Evolutionary conservation across 1,140 invertebrate species (phyloP).

Genomic region (Semibalanus balanoides): DNA sequence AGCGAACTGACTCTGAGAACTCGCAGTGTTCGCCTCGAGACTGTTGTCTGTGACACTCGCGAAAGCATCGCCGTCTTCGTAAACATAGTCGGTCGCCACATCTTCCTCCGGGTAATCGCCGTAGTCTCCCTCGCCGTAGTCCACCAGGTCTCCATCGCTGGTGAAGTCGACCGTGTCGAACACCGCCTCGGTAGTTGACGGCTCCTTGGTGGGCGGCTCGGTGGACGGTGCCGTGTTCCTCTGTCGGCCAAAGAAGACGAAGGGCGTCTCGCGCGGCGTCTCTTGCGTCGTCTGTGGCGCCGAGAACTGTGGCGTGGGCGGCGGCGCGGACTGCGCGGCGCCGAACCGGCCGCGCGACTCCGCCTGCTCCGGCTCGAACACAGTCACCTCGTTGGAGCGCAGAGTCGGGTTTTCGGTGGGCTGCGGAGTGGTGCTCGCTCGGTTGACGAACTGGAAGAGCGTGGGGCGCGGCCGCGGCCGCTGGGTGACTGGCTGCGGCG

Average conservation of each 20-base stretch:
- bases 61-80: not conserved
- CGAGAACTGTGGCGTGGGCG: not conserved
- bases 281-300: not conserved
- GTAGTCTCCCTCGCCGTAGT: not conserved
- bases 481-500: not conserved
- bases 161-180: not conserved
- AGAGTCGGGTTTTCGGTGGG: not conserved
- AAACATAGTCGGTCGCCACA: not conserved
- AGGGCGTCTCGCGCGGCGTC: not conserved
- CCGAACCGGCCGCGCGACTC: not conserved
- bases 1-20: not conserved
- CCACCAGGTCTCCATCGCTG: not conserved
- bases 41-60: not conserved
- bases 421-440: not conserved
- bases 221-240: slow-evolving; percentile 10
- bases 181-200: not conserved
- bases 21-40: not conserved
- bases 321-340: too few relatives aligned
- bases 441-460: not conserved
- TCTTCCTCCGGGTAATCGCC: not conserved
- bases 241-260: slow-evolving; percentile 9
- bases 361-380: not conserved
- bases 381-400: slow-evolving; percentile 6
- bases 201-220: not conserved
- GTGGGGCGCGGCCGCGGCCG: not conserved